Evolutionary conservation across 2,888 invertebrate species (phyloP).

Genomic region (Myopa testacea): DNA sequence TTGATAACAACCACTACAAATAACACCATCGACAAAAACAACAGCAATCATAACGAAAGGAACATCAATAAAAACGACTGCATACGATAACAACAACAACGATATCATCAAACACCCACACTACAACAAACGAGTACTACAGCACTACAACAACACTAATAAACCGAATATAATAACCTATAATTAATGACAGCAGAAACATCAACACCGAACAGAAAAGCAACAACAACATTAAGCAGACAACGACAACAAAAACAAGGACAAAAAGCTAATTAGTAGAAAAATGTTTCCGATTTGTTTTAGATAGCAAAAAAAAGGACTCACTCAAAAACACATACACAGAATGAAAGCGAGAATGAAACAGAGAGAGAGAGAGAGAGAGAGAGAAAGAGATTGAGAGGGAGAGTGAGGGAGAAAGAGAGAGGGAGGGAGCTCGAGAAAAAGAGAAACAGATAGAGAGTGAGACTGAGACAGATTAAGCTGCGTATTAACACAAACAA

Average conservation of each 20-base stretch:
- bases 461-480: too few species aligned
- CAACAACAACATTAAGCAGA: too few species aligned
- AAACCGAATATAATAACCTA: neutral
- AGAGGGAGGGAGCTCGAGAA: neutral
- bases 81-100: neutral
- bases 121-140: neutral
- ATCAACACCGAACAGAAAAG: neutral
- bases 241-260: neutral
- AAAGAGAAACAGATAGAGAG: too few species aligned
- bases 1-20: constrained; percentile 16
- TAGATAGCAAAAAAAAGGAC: neutral
- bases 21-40: constrained; percentile 24
- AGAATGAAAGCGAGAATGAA: constrained; percentile 42
- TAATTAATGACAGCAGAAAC: constrained; percentile 9
- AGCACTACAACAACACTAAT: constrained; percentile 1
- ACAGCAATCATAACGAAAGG: constrained; percentile 26
- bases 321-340: neutral
- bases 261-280: constrained; percentile 20
- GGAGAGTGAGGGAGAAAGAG: neutral
- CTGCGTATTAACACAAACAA: too few species aligned
- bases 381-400: neutral
- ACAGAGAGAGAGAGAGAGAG: constrained; percentile 9
- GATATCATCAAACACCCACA: too few species aligned
- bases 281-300: neutral
- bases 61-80: neutral